Base-by-base conservation (phyloP, 2,888 invertebrate genomes). In the Ashinkailepas kermadecensis region DNA sequence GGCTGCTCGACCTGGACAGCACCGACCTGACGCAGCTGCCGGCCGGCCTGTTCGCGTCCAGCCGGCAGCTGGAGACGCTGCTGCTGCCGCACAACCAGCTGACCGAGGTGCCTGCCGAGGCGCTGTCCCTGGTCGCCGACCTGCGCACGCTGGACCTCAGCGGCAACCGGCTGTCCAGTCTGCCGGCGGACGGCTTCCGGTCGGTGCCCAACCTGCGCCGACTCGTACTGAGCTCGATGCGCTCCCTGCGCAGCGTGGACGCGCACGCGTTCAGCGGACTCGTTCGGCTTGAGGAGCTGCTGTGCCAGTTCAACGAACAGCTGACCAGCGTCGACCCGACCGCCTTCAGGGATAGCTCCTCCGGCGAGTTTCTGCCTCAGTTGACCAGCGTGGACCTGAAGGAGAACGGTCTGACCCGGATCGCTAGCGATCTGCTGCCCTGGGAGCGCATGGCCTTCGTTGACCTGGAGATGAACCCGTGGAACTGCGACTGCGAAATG, bases 401-500 rank as follows among this genome's bases (percentile, higher is more conserved):
- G 70, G 70, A 70, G 39, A 70, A 70, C 70, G 39, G 6, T 6
- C 70, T 70, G 70, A 70, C 70, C 6, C 13, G 15, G 13, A 9
- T 70, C 39, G 21, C 21, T 12, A 11, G 11, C 39, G 39, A 70
- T 6, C 25, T 39, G 39, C 70, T 70, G 25, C 70, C 70, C 39
- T 70, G 70, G 70, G 39, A 23, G 13, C 13, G 15, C 13, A 23
- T 70, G 39, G 13, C 25, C 11, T 39, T 39, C 15, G 39, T 70
- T 15, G 70, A 70, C 15, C 70, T 70, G 23, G 70, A 70, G 70
- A 70, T 25, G 70, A 70, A 70, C 70, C 70, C 70, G 11, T 70
- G 70, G 70, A 70, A 10, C 12, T 70, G 70, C 70, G 70, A 70
- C 39, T 70, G 70, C 15, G 70, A 70, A 13, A 39, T 70, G 39